Evolutionary conservation across 2,888 invertebrate species (phyloP).

Genomic region (Megalurothrips usitatus): DNA sequence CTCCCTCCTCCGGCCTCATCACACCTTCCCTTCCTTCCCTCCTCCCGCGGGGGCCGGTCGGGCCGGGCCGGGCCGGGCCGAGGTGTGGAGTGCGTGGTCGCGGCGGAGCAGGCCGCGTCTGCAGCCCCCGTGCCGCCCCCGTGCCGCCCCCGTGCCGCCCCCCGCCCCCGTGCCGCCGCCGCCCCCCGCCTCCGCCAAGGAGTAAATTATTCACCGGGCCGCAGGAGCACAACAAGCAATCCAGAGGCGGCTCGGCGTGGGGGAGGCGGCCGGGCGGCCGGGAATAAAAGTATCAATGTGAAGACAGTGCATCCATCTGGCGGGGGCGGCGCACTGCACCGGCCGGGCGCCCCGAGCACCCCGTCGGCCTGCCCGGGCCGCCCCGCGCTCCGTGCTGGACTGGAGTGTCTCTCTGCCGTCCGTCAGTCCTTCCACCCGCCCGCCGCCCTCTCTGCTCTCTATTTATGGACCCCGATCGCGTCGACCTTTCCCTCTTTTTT

Average conservation of each 20-base stretch:
- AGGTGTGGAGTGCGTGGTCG: neutral
- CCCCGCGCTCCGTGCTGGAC: neutral
- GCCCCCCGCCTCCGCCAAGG: neutral
- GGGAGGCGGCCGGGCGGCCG: neutral
- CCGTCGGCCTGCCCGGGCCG: neutral
- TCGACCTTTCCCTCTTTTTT: too few relatives aligned
- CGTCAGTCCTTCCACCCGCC: too few relatives aligned
- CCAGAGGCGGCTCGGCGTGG: neutral
- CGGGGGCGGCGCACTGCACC: too few relatives aligned
- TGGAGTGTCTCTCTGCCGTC: too few relatives aligned
- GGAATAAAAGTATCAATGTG: slow-evolving; percentile 4
- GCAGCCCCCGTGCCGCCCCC: neutral
- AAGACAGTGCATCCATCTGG: neutral
- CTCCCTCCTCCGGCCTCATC: too few relatives aligned
- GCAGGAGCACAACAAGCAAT: neutral
- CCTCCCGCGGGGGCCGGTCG: too few relatives aligned
- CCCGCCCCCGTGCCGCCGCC: neutral
- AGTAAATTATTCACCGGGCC: neutral
- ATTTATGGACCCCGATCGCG: too few relatives aligned
- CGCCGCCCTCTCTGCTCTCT: too few relatives aligned
- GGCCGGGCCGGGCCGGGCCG: neutral
- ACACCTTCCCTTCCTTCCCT: too few relatives aligned
- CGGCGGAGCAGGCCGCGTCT: neutral
- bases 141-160: neutral
- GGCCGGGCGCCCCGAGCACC: neutral